phyloP scores from a whole-genome alignment of 2,113 vertebrate genomes.

The Sinocyclocheilus anshuiensis region DNA sequence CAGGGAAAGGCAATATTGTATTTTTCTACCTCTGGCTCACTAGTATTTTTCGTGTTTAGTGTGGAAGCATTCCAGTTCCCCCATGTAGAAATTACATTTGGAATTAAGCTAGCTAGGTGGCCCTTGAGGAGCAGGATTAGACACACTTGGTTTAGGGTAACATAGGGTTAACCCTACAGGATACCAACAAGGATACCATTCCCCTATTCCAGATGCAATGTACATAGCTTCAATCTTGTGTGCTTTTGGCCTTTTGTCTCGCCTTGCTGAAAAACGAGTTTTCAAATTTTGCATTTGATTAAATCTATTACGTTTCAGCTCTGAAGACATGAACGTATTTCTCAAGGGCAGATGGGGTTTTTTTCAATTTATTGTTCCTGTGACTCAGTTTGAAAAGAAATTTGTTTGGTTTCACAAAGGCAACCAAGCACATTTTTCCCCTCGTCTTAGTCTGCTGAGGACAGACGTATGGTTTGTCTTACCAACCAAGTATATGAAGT shows the following conservation, averaged over 20 bases:
- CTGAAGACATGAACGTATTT: slow-evolving; percentile 39
- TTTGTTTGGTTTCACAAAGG: slow-evolving; percentile 37
- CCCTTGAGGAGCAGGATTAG: not conserved
- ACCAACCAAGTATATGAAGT: slow-evolving; percentile 18
- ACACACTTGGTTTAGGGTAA: not conserved
- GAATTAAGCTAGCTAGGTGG: not conserved
- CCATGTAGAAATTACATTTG: too few species aligned
- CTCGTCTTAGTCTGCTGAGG: slow-evolving; percentile 22
- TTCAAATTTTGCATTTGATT: slow-evolving; percentile 44
- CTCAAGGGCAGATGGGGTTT: slow-evolving; percentile 25
- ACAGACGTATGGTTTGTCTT: slow-evolving; percentile 49
- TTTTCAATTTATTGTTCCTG: slow-evolving; percentile 50
- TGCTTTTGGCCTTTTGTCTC: slow-evolving; percentile 3
- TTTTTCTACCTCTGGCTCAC: not conserved
- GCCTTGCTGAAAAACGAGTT: slow-evolving; percentile 26
- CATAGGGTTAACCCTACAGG: not conserved
- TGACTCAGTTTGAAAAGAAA: slow-evolving; percentile 30
- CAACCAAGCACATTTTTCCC: slow-evolving; percentile 19
- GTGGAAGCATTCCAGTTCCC: slow-evolving; percentile 10
- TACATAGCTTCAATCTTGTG: slow-evolving; percentile 5
- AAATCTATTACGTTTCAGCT: slow-evolving; percentile 47
- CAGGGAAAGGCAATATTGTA: slow-evolving; percentile 12
- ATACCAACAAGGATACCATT: not conserved
- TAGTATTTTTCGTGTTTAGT: not conserved
- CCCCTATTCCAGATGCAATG: not conserved